A percentile compares a stretch with the other conserved stretches of the same genome.
Conservation (phyloP, 2,888 invertebrate genomes). For the Orchesella flavescens region DNA sequence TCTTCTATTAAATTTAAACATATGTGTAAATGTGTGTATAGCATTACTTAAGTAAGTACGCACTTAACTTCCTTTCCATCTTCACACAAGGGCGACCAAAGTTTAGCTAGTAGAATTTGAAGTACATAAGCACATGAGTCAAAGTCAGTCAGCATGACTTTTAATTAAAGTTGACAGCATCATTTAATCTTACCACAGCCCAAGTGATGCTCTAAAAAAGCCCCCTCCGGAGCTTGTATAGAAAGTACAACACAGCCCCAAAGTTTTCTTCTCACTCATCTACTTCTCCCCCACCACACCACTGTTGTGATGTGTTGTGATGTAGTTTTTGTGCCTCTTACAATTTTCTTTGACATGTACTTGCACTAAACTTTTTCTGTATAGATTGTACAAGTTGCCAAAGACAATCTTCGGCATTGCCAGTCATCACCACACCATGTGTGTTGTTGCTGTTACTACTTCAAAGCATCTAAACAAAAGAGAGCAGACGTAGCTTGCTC, state of each 20-base stretch:
- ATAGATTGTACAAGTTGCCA: neutral
- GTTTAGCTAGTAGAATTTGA: neutral
- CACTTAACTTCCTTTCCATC: no score
- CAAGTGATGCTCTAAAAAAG: slow-evolving; percentile 32
- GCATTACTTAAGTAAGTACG: neutral
- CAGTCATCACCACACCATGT: neutral
- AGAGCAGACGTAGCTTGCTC: neutral
- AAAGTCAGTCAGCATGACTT: slow-evolving; percentile 67
- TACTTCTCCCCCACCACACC: no score
- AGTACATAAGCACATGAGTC: slow-evolving; percentile 21
- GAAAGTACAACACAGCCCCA: neutral
- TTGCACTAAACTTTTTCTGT: no score
- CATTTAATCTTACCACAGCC: slow-evolving; percentile 64
- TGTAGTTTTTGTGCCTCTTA: no score
- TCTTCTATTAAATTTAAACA: neutral
- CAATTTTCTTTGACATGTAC: no score
- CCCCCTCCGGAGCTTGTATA: neutral
- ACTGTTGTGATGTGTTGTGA: no score
- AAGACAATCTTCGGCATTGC: slow-evolving; percentile 6
- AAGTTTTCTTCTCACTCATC: no score
- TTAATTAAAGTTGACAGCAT: slow-evolving; percentile 71
- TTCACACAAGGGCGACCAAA: neutral
- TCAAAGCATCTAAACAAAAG: neutral
- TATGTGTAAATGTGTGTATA: neutral
- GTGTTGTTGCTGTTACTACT: no score